phyloP scores from a whole-genome alignment of 2,113 vertebrate genomes.

The Periophthalmus modestus region DNA sequence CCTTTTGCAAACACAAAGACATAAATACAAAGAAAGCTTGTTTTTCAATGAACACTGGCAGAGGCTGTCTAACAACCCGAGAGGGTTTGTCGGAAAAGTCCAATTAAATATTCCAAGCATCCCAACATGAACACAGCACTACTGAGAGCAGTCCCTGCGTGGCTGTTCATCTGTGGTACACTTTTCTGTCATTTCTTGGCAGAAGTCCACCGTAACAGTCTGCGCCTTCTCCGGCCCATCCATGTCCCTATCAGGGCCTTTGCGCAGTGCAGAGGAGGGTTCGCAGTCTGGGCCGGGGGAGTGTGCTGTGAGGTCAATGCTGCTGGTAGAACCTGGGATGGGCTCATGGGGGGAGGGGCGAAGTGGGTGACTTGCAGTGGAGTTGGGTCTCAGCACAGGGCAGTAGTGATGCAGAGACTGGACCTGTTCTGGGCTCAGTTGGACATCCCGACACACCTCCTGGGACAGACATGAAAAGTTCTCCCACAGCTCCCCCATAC shows the following conservation, averaged over 20 bases:
- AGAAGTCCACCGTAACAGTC: conserved; percentile 97
- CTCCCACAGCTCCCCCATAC: conserved; percentile 97
- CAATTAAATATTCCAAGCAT: conserved; percentile 72
- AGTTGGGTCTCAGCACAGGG: conserved; percentile 88
- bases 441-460: conserved; percentile 96
- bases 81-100: conserved; percentile 74
- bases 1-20: conserved; percentile 65
- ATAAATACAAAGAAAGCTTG: conserved; percentile 76
- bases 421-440: conserved; percentile 93
- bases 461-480: conserved; percentile 99
- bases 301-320: conserved; percentile 77
- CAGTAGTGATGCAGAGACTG: conserved; percentile 96
- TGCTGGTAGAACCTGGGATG: conserved; percentile 67
- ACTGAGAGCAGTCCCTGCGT: conserved; percentile 91
- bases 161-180: conserved; percentile 99
- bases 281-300: conserved; percentile 82
- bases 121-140: conserved; percentile 32
- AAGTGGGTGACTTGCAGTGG: conserved; percentile 47
- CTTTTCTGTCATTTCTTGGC: conserved; percentile 99
- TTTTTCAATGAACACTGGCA: conserved; percentile 83
- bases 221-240: conserved; percentile 85
- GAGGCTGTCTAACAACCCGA: conserved; percentile 83
- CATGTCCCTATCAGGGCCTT: conserved; percentile 72
- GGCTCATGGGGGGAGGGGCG: conserved; percentile 10
- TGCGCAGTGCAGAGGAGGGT: conserved; percentile 70